phyloP scores from a whole-genome alignment of 1,140 invertebrate species.

The Diachasma alloeum region DNA sequence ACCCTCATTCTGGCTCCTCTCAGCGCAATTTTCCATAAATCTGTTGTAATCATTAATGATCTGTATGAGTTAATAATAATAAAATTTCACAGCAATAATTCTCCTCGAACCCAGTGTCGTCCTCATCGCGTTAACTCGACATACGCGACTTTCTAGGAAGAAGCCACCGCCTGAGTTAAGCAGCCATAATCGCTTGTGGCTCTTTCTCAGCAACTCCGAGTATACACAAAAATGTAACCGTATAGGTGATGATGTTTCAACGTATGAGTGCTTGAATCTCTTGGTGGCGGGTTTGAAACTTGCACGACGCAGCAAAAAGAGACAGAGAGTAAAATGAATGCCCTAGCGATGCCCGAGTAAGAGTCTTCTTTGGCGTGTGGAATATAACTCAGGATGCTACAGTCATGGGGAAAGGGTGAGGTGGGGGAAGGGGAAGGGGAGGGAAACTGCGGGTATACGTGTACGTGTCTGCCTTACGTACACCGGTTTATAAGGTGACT shows the following conservation, averaged over 20 bases:
- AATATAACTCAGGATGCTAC: neutral
- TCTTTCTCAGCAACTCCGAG: neutral
- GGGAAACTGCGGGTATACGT: neutral
- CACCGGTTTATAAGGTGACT: neutral
- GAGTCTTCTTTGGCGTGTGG: neutral
- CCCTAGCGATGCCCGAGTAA: neutral
- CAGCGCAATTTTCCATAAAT: no score
- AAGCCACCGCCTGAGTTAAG: slow-evolving; percentile 4
- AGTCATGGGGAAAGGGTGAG: neutral
- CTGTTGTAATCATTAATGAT: no score
- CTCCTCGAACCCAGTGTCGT: neutral
- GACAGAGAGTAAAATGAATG: slow-evolving; percentile 42
- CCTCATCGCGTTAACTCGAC: neutral
- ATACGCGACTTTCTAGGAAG: slow-evolving; percentile 18
- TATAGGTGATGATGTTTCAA: slow-evolving; percentile 32
- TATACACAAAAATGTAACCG: slow-evolving; percentile 8
- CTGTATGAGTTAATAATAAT: no score
- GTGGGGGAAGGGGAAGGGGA: neutral
- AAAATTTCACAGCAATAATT: no score
- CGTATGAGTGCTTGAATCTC: slow-evolving; percentile 6
- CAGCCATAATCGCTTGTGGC: slow-evolving; percentile 24
- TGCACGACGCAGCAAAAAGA: slow-evolving; percentile 32
- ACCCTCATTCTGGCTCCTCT: no score
- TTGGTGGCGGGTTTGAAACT: slow-evolving; percentile 40
- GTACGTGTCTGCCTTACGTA: neutral